Evolutionary conservation across 2,113 vertebrate genomes (phyloP).

Genomic region (Himantopus leucocephalus): DNA sequence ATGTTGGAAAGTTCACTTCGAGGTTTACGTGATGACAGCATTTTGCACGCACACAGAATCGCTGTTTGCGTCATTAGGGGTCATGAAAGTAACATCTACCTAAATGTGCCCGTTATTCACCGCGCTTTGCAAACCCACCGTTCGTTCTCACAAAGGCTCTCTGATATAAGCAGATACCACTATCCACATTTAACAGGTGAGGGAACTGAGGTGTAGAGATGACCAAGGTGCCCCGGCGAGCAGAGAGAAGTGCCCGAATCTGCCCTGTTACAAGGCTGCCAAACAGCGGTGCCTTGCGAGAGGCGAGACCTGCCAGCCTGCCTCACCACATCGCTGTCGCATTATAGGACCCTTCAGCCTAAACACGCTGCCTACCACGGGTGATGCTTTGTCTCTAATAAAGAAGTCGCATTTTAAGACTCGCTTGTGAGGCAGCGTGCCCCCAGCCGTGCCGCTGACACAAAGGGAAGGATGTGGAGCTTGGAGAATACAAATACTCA

Average conservation of each 20-base stretch:
- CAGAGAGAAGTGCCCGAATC: background rate
- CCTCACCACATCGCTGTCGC: background rate
- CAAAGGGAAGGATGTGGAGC: background rate
- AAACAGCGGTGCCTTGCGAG: background rate
- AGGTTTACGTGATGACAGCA: background rate
- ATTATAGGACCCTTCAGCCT: background rate
- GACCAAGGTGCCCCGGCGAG: accelerated
- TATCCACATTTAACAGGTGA: background rate
- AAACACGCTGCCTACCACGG: background rate
- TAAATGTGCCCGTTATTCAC: background rate
- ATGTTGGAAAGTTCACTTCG: background rate
- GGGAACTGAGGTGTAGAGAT: background rate
- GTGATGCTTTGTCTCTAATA: background rate
- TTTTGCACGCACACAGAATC: background rate
- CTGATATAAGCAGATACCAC: background rate
- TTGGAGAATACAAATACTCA: background rate
- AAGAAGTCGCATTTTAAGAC: background rate
- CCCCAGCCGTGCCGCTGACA: background rate
- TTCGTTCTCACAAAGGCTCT: background rate
- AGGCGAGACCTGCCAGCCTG: background rate
- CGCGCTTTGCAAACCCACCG: accelerated
- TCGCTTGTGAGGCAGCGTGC: background rate
- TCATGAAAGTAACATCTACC: background rate
- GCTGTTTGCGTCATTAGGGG: background rate
- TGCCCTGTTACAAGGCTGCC: background rate